Percentiles rank a stretch among this genome's conserved stretches.
These are phyloP conservation scores for Carlito syrichta DNA, from an alignment of 2,113 vertebrate genomes.

Conservation along the genomic window DNA sequence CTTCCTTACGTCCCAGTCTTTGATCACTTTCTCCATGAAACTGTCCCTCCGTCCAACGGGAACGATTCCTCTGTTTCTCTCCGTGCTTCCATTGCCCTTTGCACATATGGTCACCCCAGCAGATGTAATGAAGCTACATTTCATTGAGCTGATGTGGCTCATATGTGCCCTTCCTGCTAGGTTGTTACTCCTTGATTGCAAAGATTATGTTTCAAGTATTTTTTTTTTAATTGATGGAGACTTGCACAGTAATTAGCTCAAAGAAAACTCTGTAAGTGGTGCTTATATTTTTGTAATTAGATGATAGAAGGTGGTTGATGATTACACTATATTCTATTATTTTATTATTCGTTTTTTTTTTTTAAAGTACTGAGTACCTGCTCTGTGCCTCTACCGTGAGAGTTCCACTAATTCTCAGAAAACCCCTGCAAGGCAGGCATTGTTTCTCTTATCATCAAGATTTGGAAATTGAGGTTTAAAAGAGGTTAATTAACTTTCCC, in stretches of 20 bases:
- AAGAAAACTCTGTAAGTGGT: not conserved
- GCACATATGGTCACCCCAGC: not conserved
- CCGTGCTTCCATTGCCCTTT: not conserved
- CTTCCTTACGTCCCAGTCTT: not conserved
- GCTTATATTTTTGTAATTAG: not conserved
- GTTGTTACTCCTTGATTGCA: not conserved
- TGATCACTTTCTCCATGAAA: not conserved
- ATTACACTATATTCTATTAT: not conserved
- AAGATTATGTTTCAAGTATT: slow-evolving; percentile 19
- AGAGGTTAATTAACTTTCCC: slow-evolving; percentile 22
- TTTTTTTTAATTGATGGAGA: not conserved
- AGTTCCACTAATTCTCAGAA: not conserved
- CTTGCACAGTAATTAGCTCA: not conserved
- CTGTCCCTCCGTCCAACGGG: not conserved
- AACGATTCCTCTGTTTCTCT: not conserved
- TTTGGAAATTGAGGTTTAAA: slow-evolving; percentile 18
- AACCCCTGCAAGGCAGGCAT: not conserved
- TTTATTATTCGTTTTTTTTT: not conserved
- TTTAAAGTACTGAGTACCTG: not conserved
- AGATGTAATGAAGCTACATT: not conserved
- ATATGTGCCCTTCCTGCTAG: not conserved
- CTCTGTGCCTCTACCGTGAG: not conserved
- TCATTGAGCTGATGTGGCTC: not conserved
- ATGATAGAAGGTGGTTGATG: not conserved
- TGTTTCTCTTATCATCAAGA: not conserved